Evolutionary conservation across 2,888 invertebrate species (phyloP), one percentile per base, ranked within the genome.

Genomic region (Spodoptera littoralis): DNA sequence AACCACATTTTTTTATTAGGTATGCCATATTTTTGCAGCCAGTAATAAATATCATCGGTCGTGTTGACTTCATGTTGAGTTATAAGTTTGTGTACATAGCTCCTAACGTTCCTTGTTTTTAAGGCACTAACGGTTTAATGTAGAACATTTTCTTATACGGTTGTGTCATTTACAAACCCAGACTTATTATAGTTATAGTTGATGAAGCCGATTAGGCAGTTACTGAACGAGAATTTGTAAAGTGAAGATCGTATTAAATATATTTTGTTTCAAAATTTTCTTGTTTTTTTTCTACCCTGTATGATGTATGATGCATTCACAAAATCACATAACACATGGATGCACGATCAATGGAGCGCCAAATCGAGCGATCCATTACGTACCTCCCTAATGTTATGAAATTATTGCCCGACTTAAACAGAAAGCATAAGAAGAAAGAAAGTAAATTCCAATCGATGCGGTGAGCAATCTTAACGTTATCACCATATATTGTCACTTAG

Each of bases 211-310:
- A 80, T 46, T 80, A 87, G 90, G 90, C 92, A 83, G 82, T 85
- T 84, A 84, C 74, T 70, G 76, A 80, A 72, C 73, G 77, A 74
- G 81, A 76, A 90, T 89, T 90, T 92, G 90, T 91, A 90, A 87
- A 87, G 88, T 82, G 87, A 88, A 89, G 89, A 89, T 90, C 90
- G 90, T 92, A 92, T 90, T 92, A 91, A 92, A 93, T 92, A 92
- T 92, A 92, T 92, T 92, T 93, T 92, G 92, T 92, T 92, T 92
- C 93, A 90, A 75, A 73, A 55, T 57, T 27, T 27, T 27, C 11
- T 27, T 68, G 60, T 70, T 73, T 76, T 63, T 66, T n/a, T 62
- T 54, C 6, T 36, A 36, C 36, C 36, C 36, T 36, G 27, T 27
- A 27, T 2, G 24, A 24, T 24, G 2, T 4, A 27, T 2, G 3